Evolutionary conservation across 2,797 vertebrate species (phyloP), one percentile per base, ranked within the genome.

Genomic region (Lacerta bilineata): DNA sequence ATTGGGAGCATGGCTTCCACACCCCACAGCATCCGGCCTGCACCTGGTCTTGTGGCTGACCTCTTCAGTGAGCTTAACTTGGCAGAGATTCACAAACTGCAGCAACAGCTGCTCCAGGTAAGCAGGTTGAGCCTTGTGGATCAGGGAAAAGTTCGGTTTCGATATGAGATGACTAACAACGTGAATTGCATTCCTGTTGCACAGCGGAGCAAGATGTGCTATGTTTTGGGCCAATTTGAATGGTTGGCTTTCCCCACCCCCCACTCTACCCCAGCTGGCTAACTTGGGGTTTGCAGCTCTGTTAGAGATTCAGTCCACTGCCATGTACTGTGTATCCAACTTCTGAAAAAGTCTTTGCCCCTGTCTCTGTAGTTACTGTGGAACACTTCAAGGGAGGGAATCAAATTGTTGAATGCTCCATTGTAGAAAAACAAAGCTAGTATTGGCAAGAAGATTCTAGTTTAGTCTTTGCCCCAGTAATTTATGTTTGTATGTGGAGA

Each of bases 21-120:
- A 3, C 97, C 97, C 29, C 97, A 97, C 2, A 78, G 95, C 1
- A 97, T 97, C 90, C 97, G 95, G 29, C 97, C 80, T 87, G 97
- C 86, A 91, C 97, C 85, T 80, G 93, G 98, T 23, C 94, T 98
- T 50, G 97, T 98, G 41, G 96, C 97, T 0, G 97, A 98, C 92
- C 97, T 98, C 87, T 96, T 98, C 89, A 98, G 97, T 77, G 98
- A 98, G 94, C 97, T 98, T 1, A 97, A 97, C 89, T 97, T 98
- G 83, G 98, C 97, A 0, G 98, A 98, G 95, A 97, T 97, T 86
- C 97, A 97, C 95, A 98, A 98, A 87, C 96, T 98, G 18, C 97
- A 97, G 84, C 97, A 98, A 92, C 98, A 98, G 87, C 96, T 98
- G 61, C 87, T 97, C 10, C 98, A 98, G 98, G 98, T 98, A 94